These are phyloP conservation scores for Meda fulgida DNA, from an alignment of 2,797 vertebrate species.

Conservation along the genomic window DNA sequence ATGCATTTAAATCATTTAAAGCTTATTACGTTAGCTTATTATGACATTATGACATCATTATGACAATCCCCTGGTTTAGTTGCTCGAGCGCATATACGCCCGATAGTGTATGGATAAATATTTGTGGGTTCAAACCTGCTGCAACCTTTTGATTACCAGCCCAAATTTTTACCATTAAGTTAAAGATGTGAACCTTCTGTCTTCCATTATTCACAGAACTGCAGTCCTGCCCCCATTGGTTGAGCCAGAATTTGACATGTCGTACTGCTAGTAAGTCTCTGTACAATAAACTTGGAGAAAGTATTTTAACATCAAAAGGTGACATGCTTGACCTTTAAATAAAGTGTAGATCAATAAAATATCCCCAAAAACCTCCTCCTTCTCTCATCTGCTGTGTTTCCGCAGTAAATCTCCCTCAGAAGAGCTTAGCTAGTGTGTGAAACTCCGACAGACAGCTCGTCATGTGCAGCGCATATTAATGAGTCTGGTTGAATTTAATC, in stretches of 20 bases:
- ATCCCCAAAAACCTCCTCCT: background rate
- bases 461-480: conserved; percentile 27
- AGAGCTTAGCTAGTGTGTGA: conserved; percentile 15
- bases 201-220: background rate
- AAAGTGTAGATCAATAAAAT: conserved; percentile 19
- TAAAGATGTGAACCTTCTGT: background rate
- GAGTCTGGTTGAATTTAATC: conserved; percentile 31
- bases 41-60: too few relatives aligned
- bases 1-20: conserved; percentile 1
- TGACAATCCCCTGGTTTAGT: background rate
- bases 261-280: background rate
- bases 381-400: background rate
- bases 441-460: conserved; percentile 33
- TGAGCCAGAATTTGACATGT: background rate
- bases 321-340: conserved; percentile 13
- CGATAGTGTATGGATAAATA: background rate
- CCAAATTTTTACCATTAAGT: background rate
- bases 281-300: background rate
- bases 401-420: conserved; percentile 5
- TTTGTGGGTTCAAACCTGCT: background rate
- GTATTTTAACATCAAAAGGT: conserved; percentile 24
- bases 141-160: background rate
- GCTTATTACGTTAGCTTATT: background rate
- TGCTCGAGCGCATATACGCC: background rate
- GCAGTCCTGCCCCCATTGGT: background rate